A percentile compares a stretch with the other conserved stretches of the same genome.
These are phyloP conservation scores for Psix sp. DNA, from an alignment of 1,140 invertebrate genomes.

Conservation along the genomic window DNA sequence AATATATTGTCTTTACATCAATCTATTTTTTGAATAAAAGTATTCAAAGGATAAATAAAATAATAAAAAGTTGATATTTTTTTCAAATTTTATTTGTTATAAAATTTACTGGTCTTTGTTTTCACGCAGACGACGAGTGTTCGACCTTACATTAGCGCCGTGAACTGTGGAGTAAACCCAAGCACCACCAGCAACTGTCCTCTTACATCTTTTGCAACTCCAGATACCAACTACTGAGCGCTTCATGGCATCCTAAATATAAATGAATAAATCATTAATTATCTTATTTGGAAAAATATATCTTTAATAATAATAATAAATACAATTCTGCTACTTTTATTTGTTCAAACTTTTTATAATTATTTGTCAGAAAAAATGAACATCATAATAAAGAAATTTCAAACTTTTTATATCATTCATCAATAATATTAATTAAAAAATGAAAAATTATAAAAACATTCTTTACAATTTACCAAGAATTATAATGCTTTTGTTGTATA, in stretches of 20 bases:
- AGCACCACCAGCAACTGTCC: constrained; percentile 96
- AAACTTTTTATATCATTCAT: too few species aligned
- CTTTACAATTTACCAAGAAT: too few species aligned
- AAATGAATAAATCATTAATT: background rate
- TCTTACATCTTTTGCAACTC: constrained; percentile 97
- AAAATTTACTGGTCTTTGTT: constrained; percentile 89
- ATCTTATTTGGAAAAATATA: background rate
- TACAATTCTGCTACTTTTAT: too few species aligned
- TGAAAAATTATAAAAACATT: too few species aligned
- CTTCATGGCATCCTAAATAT: constrained; percentile 99
- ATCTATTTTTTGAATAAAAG: background rate
- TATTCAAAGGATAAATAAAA: background rate
- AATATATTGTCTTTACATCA: too few species aligned
- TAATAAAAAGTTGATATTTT: background rate
- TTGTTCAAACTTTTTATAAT: too few species aligned
- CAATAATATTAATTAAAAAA: too few species aligned
- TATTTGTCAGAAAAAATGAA: too few species aligned
- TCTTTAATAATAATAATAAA: background rate
- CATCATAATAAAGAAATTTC: too few species aligned
- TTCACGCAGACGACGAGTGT: constrained; percentile 97
- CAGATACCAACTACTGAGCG: constrained; percentile 98
- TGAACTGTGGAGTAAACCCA: constrained; percentile 97
- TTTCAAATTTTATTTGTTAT: constrained; percentile 26
- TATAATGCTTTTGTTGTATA: too few species aligned
- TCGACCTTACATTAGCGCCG: constrained; percentile 95